Base-by-base conservation (phyloP, 2,888 invertebrate genomes). In the Ashinkailepas kermadecensis region DNA sequence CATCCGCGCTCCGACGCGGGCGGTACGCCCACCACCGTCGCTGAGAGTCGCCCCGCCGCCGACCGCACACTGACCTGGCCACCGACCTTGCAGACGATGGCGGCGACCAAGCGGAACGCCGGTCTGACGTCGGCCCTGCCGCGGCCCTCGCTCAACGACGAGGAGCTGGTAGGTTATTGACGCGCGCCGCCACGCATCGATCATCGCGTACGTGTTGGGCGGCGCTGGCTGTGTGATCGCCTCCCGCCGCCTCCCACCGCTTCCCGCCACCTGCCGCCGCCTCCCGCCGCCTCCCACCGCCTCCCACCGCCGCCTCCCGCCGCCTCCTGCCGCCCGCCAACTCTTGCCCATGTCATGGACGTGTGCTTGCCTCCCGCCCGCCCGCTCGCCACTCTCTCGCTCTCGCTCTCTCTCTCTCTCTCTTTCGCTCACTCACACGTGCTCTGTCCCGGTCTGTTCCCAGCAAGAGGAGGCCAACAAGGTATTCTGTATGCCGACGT, bases 71-170 rank as follows among this genome's bases (percentile, higher is more conserved):
- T 39, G 39, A 39, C 39, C 39, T 39, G 39, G 39, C 39, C 39
- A 39, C 39, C 39, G 39, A 39, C 39, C 1, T 78, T 57, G 10
- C 89, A 99, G 99, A 99, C 99, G 84, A 99, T 99, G 98, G 98
- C 97, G 84, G 98, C 97, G 65, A 97, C 97, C 84, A 97, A 99
- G 88, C 92, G 99, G 86, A 98, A 97, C 88, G 96, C 97, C 83
- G 98, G 97, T 84, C 91, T 99, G 86, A 97, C 98, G 82, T 98
- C 98, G 80, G 97, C 98, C 62, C 96, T 97, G 57, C 98, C 98
- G 81, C 91, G 98, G 85, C 97, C 99, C 78, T 99, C 99, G 0
- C 91, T 99, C 82, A 99, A 99, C 87, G 99, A 99, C 89, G 99
- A 99, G 89, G 99, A 99, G 90, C 89, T 99, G 94, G 99, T 99